Evolutionary conservation across 2,113 vertebrate genomes (phyloP).

Genomic region (Genyomyrus donnyi): DNA sequence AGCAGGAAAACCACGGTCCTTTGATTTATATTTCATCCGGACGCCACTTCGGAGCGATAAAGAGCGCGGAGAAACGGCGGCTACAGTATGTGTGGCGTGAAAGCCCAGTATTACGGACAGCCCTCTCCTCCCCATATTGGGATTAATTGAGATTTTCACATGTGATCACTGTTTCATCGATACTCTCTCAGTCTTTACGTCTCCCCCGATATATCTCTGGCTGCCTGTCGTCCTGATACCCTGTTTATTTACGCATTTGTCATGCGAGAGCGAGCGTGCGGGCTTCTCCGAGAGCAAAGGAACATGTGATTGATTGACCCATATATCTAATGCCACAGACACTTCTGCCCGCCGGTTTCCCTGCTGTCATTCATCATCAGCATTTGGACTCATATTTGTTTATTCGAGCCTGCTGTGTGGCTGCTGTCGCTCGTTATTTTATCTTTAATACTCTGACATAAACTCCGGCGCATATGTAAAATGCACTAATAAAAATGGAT

Average conservation of each 20-base stretch:
- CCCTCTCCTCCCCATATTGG: background rate
- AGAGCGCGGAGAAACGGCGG: background rate
- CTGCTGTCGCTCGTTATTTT: background rate
- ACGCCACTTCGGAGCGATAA: background rate
- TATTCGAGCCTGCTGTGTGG: background rate
- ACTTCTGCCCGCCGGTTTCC: background rate
- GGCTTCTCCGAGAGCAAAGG: background rate
- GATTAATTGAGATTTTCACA: background rate
- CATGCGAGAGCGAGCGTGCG: background rate
- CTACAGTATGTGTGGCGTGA: background rate
- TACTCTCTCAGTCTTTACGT: background rate
- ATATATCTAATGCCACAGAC: background rate
- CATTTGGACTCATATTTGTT: background rate
- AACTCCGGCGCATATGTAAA: background rate
- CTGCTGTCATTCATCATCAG: background rate
- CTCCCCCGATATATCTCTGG: background rate
- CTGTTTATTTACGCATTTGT: background rate
- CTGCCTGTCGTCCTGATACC: background rate
- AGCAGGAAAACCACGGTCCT: background rate
- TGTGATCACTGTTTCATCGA: background rate
- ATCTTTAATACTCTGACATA: conserved; percentile 1
- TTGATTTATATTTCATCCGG: background rate
- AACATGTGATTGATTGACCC: background rate
- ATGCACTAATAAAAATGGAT: background rate
- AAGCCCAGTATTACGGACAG: background rate